Percentiles rank a stretch among this genome's conserved stretches.
phyloP scores from a whole-genome alignment of 2,797 vertebrate species.

The Dendrocincla fuliginosa region DNA sequence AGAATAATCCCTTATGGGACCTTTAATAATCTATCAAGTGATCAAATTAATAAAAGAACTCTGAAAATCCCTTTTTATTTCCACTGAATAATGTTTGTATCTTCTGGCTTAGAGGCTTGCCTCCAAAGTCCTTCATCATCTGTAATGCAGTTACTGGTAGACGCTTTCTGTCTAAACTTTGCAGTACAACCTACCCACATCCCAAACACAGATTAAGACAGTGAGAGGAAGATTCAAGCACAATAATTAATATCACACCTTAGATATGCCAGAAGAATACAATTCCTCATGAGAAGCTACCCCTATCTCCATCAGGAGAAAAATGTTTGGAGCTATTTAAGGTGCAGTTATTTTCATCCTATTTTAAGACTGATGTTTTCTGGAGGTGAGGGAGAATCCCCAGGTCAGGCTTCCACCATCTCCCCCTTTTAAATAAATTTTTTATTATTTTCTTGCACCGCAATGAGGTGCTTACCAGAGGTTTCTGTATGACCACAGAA shows the following conservation, averaged over 20 bases:
- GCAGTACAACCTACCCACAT: neutral
- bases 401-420: neutral
- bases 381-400: neutral
- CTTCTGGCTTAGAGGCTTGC: neutral
- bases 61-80: neutral
- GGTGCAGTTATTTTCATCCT: neutral
- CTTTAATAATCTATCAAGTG: neutral
- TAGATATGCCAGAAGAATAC: neutral
- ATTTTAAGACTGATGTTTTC: neutral
- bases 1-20: neutral
- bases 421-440: neutral
- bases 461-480: neutral
- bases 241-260: neutral
- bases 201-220: neutral
- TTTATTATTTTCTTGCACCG: neutral
- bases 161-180: neutral
- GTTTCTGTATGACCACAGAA: neutral
- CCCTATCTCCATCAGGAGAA: neutral
- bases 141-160: neutral
- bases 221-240: neutral
- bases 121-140: neutral
- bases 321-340: neutral
- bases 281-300: neutral
- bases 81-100: neutral
- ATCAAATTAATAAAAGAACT: neutral